Evolutionary conservation across 2,888 invertebrate genomes (phyloP), one percentile per base, ranked within the genome.

Genomic region (Hirtodrosophila alboralis): DNA sequence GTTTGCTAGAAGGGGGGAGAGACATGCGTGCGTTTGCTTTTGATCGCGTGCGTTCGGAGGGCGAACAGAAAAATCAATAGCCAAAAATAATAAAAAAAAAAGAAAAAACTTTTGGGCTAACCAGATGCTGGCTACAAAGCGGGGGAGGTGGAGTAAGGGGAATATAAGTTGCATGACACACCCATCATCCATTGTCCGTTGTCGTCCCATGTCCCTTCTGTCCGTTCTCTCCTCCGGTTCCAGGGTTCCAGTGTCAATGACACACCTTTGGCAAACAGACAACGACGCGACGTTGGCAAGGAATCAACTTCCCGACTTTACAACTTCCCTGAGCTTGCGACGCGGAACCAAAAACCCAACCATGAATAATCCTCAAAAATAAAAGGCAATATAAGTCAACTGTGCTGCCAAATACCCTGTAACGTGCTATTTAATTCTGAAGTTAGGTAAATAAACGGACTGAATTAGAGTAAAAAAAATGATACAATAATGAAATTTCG

Each of bases 21-120:
- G 33, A 44, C 49, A 57, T 77, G 83, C 79, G 77, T 83, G 85
- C 26, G 49, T 34, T 62, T 37, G 14, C 41, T 49, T 52, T 44
- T 28, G 71, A 85, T 85, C 78, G 86, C 78, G 78, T 79, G 78
- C 79, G 54, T 48, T 27, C n/a, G n/a, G 34, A 27, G 43, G 31
- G 23, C 63, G n/a, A 26, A 49, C 43, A 30, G 5, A 21, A 78
- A 79, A 75, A 79, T 79, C 79, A 85, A 79, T 79, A 79, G 62
- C 53, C 86, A 33, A 75, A 75, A 68, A 74, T 49, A 45, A 41
- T 54, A 36, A 48, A 33, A 75, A 75, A 68, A 74, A 47, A 45
- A 41, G 54, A 36, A 48, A 12, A n/a, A 48, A 36, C 36, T 18
- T 16, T 38, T n/a, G n/a, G 31, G 21, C 38, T 36, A 63, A 23